Evolutionary conservation across 1,140 invertebrate genomes (phyloP).

Genomic region (Pemphigus obesinymphae): DNA sequence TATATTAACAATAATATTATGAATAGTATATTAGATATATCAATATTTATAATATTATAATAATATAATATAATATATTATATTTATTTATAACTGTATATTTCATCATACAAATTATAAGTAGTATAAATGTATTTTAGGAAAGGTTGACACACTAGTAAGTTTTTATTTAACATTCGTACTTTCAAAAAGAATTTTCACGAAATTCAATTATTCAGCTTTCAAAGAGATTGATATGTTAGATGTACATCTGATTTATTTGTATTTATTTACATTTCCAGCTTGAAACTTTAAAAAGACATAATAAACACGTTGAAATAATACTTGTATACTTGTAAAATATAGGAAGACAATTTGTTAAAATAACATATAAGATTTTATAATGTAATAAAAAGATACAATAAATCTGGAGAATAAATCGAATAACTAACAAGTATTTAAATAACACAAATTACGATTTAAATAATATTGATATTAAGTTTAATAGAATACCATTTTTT

Average conservation of each 20-base stretch:
- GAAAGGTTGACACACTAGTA: neutral
- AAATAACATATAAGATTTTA: neutral
- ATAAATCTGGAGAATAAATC: too few species aligned
- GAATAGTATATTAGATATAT: too few species aligned
- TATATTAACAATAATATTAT: too few species aligned
- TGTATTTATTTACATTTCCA: neutral
- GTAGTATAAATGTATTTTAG: neutral
- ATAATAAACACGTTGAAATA: neutral
- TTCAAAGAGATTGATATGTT: neutral
- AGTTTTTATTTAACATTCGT: neutral
- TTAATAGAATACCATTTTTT: too few species aligned
- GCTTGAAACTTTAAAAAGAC: neutral
- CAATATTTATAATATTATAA: too few species aligned
- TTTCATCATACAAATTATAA: neutral
- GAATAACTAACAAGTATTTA: too few species aligned
- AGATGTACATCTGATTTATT: neutral
- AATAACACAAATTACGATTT: too few species aligned
- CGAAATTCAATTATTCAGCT: neutral
- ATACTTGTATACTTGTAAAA: neutral
- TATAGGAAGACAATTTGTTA: neutral
- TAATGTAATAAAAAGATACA: too few species aligned
- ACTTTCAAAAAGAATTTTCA: neutral
- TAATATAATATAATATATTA: neutral
- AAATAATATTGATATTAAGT: too few species aligned
- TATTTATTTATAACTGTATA: too few species aligned